Base-by-base conservation (phyloP, 2,113 vertebrate genomes). In the Saccopteryx bilineata region DNA sequence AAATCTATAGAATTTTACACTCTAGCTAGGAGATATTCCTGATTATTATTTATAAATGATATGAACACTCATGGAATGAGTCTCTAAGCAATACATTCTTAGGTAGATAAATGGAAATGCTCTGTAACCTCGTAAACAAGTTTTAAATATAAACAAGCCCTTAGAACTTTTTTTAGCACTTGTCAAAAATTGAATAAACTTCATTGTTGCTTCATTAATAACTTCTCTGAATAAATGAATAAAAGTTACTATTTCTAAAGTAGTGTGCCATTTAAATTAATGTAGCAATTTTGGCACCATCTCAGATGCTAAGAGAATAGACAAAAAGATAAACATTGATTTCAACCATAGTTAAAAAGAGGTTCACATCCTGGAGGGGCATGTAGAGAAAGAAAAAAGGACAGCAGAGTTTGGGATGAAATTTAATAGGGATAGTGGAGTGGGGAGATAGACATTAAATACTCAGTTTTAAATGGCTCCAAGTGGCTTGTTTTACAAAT, bases 141-240 rank as follows among this genome's bases (percentile, higher is more conserved):
- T 79, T 65, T 58, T 83, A 86, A 87, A 93, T 86, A 86, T 50
- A 9, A 97, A 60, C 46, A 72, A 69, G 18, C 9, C 31, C 21
- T 91, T 65, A 18, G 21, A 75, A 21, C 31, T 79, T 88, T 28
- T 90, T 83, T 85, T 8, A 60, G 65, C 31, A 94, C 65, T 92
- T 93, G 58, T 78, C 91, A 93, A 91, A 91, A 94, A 74, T 15
- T 50, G 52, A 96, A 89, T 95, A 54, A 86, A 95, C 52, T 94
- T 93, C 60, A 93, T 56, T 93, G 52, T 87, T 96, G 68, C 21
- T 85, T 88, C 33, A 81, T 88, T 95, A 94, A 87, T 90, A 92
- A 91, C 54, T 46, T 71, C 65, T 79, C 91, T 50, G 19, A 94
- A 93, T 86, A 95, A 91, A 83, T 80, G 56, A 93, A 85, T 80